These are phyloP conservation scores for Ranitomeya imitator DNA, from an alignment of 2,113 vertebrate genomes.

Conservation along the genomic window DNA sequence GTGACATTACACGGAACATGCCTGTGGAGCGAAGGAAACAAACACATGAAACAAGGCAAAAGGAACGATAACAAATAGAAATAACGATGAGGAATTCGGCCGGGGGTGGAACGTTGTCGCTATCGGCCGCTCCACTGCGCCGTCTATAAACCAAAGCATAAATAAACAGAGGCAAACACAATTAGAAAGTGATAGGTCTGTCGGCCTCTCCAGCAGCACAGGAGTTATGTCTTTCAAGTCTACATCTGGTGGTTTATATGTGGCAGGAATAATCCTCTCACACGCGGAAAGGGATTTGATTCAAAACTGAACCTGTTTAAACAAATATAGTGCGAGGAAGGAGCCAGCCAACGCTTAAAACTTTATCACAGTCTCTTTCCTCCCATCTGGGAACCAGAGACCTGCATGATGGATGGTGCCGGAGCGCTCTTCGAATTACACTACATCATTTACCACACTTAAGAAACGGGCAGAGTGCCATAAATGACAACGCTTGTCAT, in stretches of 20 bases:
- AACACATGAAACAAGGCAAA: neutral
- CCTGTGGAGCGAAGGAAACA: neutral
- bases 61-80: neutral
- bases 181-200: constrained; percentile 37
- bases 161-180: constrained; percentile 21
- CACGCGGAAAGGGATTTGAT: constrained; percentile 36
- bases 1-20: neutral
- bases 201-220: neutral
- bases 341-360: constrained; percentile 23
- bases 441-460: constrained; percentile 55
- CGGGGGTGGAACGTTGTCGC: neutral
- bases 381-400: constrained; percentile 53
- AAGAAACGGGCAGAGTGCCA: constrained; percentile 48
- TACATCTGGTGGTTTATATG: constrained; percentile 51
- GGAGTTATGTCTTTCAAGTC: constrained; percentile 52
- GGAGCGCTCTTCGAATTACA: constrained; percentile 32
- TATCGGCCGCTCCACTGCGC: neutral
- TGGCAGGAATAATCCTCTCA: constrained; percentile 46
- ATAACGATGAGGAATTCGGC: neutral
- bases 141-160: neutral
- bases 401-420: constrained; percentile 49
- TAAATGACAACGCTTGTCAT: constrained; percentile 53
- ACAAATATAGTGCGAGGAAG: constrained; percentile 42
- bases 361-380: constrained; percentile 45
- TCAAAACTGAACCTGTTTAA: constrained; percentile 54